Base-by-base conservation (phyloP, 2,797 vertebrate genomes). In the Zenarchopterus dispar region DNA sequence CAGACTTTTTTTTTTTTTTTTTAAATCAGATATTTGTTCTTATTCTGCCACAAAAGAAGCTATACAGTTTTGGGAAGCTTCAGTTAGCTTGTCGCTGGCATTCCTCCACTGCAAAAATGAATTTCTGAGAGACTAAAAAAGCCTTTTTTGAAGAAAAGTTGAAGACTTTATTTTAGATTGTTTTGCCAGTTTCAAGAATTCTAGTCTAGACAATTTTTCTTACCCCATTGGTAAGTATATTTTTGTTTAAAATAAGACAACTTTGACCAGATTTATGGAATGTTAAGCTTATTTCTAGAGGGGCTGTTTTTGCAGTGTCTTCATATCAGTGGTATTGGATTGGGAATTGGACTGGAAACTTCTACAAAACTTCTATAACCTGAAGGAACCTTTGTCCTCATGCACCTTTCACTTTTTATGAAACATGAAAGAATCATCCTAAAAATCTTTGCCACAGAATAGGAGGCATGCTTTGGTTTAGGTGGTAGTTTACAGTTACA, bases 41-140 rank as follows among this genome's bases (percentile, higher is more conserved):
- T n/a, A 16, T 46, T 51, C 41, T 18, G 53, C 42, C 48, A 46
- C 54, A 17, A 28, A 26, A 57, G 19, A 19, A 19, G 33, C 36
- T 39, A 4, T 70, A 49, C 41, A 50, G n/a, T 28, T 63, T 63
- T 51, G 45, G 59, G 45, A 56, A 51, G 53, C 31, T 15, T 41
- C 36, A 10, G 8, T 15, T 51, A 15, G 59, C 59, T 50, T 11
- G 17, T 22, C 50, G 52, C 58, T 39, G 53, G 59, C 59, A 57
- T 62, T 57, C 67, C 53, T 52, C n/a, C n/a, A n/a, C n/a, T n/a
- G n/a, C n/a, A n/a, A n/a, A n/a, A n/a, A n/a, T n/a, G n/a, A n/a
- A n/a, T n/a, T n/a, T n/a, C n/a, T n/a, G n/a, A n/a, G n/a, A n/a
- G n/a, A n/a, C n/a, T n/a, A n/a, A n/a, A n/a, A n/a, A n/a, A n/a